Conservation (phyloP, 2,797 vertebrate species). For the Coracias cyanogaster region DNA sequence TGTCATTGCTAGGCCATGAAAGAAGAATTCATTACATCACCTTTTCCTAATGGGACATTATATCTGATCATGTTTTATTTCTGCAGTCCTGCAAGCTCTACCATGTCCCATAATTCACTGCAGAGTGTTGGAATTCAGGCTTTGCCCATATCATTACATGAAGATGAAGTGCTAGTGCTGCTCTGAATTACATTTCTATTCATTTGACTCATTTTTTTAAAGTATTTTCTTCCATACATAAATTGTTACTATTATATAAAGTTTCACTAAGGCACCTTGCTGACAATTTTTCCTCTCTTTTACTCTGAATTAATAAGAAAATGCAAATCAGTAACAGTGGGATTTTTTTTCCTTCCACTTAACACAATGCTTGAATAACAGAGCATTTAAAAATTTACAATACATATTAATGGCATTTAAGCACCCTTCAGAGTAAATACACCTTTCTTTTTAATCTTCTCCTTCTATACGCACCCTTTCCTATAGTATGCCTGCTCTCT, state of each 20-base stretch:
- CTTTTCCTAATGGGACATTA: conserved; percentile 77
- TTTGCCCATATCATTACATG: conserved; percentile 43
- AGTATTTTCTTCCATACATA: conserved; percentile 49
- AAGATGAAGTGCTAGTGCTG: conserved; percentile 47
- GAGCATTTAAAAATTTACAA: conserved; percentile 42
- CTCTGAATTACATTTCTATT: conserved; percentile 58
- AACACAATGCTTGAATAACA: conserved; percentile 41
- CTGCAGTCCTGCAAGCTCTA: conserved; percentile 46
- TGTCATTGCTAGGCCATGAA: conserved; percentile 77
- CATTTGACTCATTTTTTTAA: conserved; percentile 32
- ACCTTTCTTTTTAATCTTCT: background rate
- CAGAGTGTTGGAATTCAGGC: conserved; percentile 41
- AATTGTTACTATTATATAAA: conserved; percentile 57
- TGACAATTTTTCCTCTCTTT: conserved; percentile 36
- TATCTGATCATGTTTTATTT: conserved; percentile 52
- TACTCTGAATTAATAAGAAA: conserved; percentile 65
- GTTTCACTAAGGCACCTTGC: background rate
- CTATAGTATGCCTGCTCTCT: background rate
- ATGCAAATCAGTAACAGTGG: conserved; percentile 43
- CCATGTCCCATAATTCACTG: conserved; percentile 65
- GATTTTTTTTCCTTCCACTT: background rate
- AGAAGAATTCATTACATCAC: conserved; percentile 76
- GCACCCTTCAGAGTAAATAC: background rate
- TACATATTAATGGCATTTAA: conserved; percentile 44
- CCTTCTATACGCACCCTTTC: background rate